Percentiles rank a stretch among this genome's conserved stretches.
These are phyloP conservation scores for Danio albolineatus DNA, from an alignment of 2,797 vertebrate genomes.

Conservation along the genomic window DNA sequence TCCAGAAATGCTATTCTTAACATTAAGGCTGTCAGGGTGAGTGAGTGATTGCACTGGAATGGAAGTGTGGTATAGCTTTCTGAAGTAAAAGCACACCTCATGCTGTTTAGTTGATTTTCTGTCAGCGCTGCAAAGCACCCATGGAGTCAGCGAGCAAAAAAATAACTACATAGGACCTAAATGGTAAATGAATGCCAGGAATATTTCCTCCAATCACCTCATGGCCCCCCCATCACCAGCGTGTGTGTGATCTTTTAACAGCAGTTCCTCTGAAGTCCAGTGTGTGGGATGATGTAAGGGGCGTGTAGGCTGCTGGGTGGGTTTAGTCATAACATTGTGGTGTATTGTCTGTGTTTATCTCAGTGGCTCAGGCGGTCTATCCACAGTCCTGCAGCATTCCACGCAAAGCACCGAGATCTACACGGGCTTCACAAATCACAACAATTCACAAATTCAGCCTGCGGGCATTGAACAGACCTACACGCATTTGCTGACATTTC, in stretches of 20 bases:
- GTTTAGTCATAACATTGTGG: neutral
- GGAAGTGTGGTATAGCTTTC: neutral
- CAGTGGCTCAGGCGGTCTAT: slow-evolving; percentile 27
- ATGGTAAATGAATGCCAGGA: slow-evolving; percentile 14
- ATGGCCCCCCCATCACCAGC: neutral
- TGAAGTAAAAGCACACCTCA: slow-evolving; percentile 33
- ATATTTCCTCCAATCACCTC: slow-evolving; percentile 1
- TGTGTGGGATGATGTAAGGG: slow-evolving; percentile 28
- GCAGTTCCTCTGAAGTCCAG: slow-evolving; percentile 9
- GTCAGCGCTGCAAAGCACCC: slow-evolving; percentile 37
- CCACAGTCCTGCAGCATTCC: neutral
- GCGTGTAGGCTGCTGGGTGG: slow-evolving; percentile 11
- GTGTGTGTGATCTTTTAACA: neutral
- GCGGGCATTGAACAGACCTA: slow-evolving; percentile 1
- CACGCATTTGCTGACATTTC: neutral
- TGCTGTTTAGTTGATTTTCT: slow-evolving; percentile 54
- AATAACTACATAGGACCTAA: neutral
- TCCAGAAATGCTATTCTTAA: slow-evolving; percentile 31
- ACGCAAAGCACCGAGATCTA: slow-evolving; percentile 26
- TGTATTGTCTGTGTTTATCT: slow-evolving; percentile 49
- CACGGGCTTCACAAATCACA: slow-evolving; percentile 12
- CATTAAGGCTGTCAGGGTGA: neutral
- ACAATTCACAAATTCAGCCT: slow-evolving; percentile 13
- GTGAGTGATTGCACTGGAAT: slow-evolving; percentile 3
- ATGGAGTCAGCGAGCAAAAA: slow-evolving; percentile 27